phyloP scores from a whole-genome alignment of 37 sponge, comb jelly and placozoan genomes.

The Hormiphora californensis region DNA sequence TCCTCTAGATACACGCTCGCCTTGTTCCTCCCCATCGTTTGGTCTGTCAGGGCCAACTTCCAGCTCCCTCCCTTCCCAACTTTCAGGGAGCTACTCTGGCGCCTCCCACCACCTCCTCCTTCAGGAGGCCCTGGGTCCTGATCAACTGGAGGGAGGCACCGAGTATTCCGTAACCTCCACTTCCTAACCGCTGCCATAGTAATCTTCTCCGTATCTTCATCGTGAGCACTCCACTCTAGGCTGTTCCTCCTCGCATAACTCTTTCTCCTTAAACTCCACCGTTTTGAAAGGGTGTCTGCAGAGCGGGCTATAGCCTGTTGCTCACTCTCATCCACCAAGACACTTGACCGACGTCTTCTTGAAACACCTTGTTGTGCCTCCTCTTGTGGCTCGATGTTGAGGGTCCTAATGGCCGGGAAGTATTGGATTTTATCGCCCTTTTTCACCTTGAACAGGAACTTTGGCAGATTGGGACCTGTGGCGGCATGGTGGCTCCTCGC shows the following conservation, averaged over 20 bases:
- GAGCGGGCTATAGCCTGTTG: too few species aligned
- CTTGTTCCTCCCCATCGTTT: background rate
- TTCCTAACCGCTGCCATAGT: background rate
- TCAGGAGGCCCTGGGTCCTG: background rate
- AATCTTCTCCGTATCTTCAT: background rate
- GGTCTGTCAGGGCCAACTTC: background rate
- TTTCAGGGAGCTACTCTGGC: background rate
- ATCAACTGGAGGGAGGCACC: background rate
- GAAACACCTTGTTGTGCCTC: background rate
- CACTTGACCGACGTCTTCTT: background rate
- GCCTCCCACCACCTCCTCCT: background rate
- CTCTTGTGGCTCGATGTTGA: background rate
- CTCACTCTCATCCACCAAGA: too few species aligned
- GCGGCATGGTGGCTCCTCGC: too few species aligned
- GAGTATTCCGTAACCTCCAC: background rate
- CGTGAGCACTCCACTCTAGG: background rate
- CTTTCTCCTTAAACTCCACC: background rate
- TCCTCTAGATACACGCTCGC: background rate
- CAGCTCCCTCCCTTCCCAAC: background rate
- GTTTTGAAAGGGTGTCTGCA: background rate
- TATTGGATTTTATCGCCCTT: background rate
- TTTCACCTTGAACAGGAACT: slow-evolving; percentile 4
- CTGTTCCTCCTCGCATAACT: background rate
- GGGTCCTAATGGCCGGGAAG: background rate
- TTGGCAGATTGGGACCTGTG: background rate